Evolutionary conservation across 2,113 vertebrate species (phyloP), one percentile per base, ranked within the genome.

Genomic region (Nothoprocta pentlandii): DNA sequence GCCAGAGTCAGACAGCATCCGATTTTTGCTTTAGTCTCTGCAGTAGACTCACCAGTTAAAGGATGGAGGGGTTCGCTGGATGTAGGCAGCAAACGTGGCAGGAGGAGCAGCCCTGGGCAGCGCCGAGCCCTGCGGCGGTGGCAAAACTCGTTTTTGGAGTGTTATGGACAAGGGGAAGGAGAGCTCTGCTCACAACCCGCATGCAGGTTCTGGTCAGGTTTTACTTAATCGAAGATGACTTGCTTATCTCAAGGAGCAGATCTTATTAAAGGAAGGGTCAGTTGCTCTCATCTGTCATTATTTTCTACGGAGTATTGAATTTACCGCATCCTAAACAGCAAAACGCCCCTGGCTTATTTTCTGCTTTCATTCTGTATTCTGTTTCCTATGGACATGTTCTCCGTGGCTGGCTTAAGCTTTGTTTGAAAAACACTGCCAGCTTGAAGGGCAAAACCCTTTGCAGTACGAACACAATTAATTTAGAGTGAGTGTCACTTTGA

Each of bases 21-120:
- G 95, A 95, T 93, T 94, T 94, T 94, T 94, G 92, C 94, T 95
- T 84, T 80, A 92, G 92, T 87, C 90, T 92, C 51, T 0, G 53
- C 93, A 92, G 95, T 95, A 95, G 93, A 94, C 66, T 92, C 92
- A 39, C 96, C 58, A 93, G 95, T 95, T 95, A 95, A 94, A 90
- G 61, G 20, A 59, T 25, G 20, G 88, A 95, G 92, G 96, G 95
- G 83, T 64, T 76, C 66, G 67, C 42, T 1, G 2, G 88, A 86
- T 78, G 93, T 93, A 92, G 92, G 77, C 80, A 92, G 93, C 88
- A 93, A 92, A 94, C 44, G 80, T 80, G 94, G 71, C 92, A 90
- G 93, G 92, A 92, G 88, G 92, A 94, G 67, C 16, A n/a, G 42
- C 22, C 39, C 0, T 25, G 88, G 82, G 75, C 51, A 4, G 9